These are phyloP conservation scores for Orchestes rusci DNA, from an alignment of 2,888 invertebrate species.

Conservation along the genomic window DNA sequence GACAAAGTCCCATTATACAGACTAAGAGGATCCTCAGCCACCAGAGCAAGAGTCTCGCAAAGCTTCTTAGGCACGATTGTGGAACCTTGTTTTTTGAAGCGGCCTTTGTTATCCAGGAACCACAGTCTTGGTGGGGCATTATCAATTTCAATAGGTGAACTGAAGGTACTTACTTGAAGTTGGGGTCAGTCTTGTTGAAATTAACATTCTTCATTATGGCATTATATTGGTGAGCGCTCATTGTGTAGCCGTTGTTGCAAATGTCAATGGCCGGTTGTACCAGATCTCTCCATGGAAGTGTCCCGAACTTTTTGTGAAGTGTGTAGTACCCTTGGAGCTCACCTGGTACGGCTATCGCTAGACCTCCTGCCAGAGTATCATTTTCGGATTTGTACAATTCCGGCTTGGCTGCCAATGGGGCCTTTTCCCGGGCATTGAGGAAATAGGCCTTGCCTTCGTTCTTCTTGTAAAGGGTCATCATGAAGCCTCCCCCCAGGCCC, in stretches of 20 bases:
- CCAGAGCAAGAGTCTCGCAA: conserved; percentile 61
- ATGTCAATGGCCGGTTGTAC: conserved; percentile 55
- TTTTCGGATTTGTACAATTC: conserved; percentile 53
- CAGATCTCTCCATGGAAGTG: conserved; percentile 66
- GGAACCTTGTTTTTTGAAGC: conserved; percentile 53
- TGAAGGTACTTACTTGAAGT: conserved; percentile 52
- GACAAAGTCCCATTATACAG: conserved; percentile 75
- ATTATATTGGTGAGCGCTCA: conserved; percentile 54
- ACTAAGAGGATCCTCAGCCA: conserved; percentile 63
- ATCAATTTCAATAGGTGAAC: too few relatives aligned
- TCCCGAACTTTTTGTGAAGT: conserved; percentile 66
- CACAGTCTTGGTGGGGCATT: too few relatives aligned
- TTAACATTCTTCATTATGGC: conserved; percentile 46
- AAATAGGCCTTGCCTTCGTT: conserved; percentile 53
- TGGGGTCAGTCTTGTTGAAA: conserved; percentile 46
- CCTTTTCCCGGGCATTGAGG: conserved; percentile 68
- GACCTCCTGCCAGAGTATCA: conserved; percentile 44
- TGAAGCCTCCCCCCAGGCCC: conserved; percentile 71
- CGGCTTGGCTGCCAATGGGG: conserved; percentile 54
- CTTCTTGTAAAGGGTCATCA: conserved; percentile 68
- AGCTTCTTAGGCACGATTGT: conserved; percentile 56
- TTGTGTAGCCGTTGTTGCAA: conserved; percentile 56
- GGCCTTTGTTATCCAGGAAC: conserved; percentile 55
- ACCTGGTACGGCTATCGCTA: conserved; percentile 74
- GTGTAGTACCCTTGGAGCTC: conserved; percentile 73